Evolutionary conservation across 2,888 invertebrate species (phyloP).

Genomic region (Raillietiella orientalis): DNA sequence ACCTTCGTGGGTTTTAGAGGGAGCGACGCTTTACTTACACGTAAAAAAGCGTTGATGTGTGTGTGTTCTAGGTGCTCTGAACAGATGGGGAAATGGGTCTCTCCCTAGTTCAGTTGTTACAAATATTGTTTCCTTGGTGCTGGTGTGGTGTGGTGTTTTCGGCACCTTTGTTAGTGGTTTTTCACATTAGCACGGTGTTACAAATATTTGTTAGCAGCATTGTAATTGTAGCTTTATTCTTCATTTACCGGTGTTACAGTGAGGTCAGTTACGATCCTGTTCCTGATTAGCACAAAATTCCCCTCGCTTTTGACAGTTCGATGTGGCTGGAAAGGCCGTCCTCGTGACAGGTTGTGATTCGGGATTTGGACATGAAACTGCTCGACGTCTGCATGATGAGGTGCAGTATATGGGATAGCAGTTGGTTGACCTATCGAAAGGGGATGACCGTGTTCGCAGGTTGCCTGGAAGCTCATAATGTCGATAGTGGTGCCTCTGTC

Average conservation of each 20-base stretch:
- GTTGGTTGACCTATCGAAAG: constrained; percentile 8
- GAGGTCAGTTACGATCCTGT: constrained; percentile 8
- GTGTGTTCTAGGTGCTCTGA: too few species aligned
- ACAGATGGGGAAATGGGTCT: too few species aligned
- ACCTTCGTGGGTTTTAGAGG: too few species aligned
- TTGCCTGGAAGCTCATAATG: constrained; percentile 9
- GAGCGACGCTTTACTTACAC: too few species aligned
- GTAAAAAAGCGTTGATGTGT: too few species aligned
- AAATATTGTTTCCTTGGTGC: too few species aligned
- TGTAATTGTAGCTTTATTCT: constrained; percentile 2
- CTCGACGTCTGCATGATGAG: constrained; percentile 42
- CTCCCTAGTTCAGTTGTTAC: too few species aligned
- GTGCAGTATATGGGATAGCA: constrained; percentile 7
- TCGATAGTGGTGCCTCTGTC: constrained; percentile 8
- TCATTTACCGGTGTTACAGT: constrained; percentile 7
- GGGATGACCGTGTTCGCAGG: constrained; percentile 70
- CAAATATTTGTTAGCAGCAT: constrained; percentile 2
- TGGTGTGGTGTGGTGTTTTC: too few species aligned
- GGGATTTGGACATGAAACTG: constrained; percentile 32
- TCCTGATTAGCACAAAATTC: too few species aligned
- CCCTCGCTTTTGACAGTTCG: constrained; percentile 28
- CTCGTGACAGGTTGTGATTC: constrained; percentile 54
- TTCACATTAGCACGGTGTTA: too few species aligned
- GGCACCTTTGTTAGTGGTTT: too few species aligned
- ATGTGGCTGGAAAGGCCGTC: constrained; percentile 47